Base-by-base conservation (phyloP, 2,888 invertebrate species). In the Anagyrus pseudococci region DNA sequence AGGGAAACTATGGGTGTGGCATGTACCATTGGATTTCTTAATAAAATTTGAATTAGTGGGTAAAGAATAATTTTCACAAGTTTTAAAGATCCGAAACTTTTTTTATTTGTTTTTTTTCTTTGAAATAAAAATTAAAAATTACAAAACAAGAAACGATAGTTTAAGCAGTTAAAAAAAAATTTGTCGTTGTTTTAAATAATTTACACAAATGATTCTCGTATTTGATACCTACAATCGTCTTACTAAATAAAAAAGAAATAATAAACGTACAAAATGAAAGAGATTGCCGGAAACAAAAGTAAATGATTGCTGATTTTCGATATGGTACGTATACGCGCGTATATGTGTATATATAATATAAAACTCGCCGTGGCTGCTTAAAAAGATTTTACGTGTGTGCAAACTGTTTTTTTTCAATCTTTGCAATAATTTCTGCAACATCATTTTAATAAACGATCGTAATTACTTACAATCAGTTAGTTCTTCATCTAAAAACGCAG, bases 101-200 rank as follows among this genome's bases (percentile, higher is more conserved):
- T 40, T 59, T 13, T 59, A 53, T 59, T 53, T 47, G 2, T 8
- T n/a, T 23, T 44, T n/a, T 33, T 33, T 33, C 7, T 33, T 33
- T 13, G 33, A 33, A 19, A 40, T 22, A 53, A 53, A 59, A 53
- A 46, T 53, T 40, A 20, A 53, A 47, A 59, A 26, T 25, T 59
- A 23, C 15, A 13, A 44, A 46, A 49, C 49, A 23, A 46, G 22
- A 46, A 50, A 48, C 19, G 19, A n/a, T n/a, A n/a, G n/a, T n/a
- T n/a, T n/a, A n/a, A n/a, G n/a, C 47, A 23, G 33, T 49, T 50
- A 37, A 62, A 56, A 58, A 59, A 62, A 56, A 62, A 20, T 56
- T 50, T 19, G 43, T 29, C 13, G n/a, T 19, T 23, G 10, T 4
- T 25, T 43, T 4, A 55, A 61, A 55, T 44, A 55, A 61, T 61